Percentiles rank a stretch among this genome's conserved stretches.
Evolutionary conservation across 2,113 vertebrate genomes (phyloP).

Genomic region (Nerophis lumbriciformis): DNA sequence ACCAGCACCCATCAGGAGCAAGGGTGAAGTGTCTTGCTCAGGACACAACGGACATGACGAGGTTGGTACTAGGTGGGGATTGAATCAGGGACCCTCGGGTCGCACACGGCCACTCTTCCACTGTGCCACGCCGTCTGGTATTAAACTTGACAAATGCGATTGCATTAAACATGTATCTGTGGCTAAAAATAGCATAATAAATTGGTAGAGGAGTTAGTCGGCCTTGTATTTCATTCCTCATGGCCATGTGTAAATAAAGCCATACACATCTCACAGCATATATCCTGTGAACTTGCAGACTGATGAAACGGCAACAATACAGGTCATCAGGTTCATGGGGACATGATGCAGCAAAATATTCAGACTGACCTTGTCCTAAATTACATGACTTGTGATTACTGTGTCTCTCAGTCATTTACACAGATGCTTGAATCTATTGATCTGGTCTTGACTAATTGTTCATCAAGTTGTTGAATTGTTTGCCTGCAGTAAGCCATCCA

Average conservation of each 20-base stretch:
- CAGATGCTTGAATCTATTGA: conserved; percentile 37
- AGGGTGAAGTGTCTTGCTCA: too few species aligned
- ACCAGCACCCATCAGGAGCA: too few species aligned
- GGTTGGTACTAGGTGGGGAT: too few species aligned
- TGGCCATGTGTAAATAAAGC: not conserved
- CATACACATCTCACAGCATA: not conserved
- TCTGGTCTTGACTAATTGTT: conserved; percentile 30
- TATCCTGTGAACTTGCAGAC: not conserved
- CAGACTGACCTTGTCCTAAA: conserved; percentile 16
- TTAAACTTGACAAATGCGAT: conserved; percentile 62
- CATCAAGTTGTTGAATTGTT: conserved; percentile 17
- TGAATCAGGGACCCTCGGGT: too few species aligned
- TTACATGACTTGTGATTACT: conserved; percentile 13
- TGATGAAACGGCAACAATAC: not conserved
- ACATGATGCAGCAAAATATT: conserved; percentile 58
- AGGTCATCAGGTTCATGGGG: not conserved
- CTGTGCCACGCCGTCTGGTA: conserved; percentile 30
- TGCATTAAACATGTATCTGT: conserved; percentile 60
- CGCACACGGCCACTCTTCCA: too few species aligned
- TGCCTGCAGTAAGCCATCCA: conserved; percentile 10
- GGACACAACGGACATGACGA: too few species aligned
- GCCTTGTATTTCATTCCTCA: conserved; percentile 31
- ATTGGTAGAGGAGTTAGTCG: conserved; percentile 49
- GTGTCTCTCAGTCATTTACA: conserved; percentile 7
- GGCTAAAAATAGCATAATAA: conserved; percentile 68